A percentile compares a stretch with the other conserved stretches of the same genome.
Evolutionary conservation across 1,140 invertebrate species (phyloP).

Genomic region (Drosophila auraria): DNA sequence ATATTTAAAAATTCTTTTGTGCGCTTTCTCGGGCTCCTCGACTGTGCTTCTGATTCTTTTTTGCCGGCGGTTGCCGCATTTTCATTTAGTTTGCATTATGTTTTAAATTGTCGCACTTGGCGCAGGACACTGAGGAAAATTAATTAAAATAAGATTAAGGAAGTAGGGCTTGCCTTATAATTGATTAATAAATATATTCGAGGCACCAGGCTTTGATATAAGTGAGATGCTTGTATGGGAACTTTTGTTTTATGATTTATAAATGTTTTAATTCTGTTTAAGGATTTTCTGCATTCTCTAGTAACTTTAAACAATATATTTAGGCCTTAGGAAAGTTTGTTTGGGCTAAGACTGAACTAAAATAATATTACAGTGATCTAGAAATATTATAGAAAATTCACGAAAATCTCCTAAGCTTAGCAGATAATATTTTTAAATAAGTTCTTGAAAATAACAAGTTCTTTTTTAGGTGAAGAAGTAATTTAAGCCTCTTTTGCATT

Average conservation of each 20-base stretch:
- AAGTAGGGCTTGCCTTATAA: neutral
- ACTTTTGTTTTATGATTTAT: neutral
- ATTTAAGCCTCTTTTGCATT: no score
- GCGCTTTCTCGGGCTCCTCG: constrained; percentile 16
- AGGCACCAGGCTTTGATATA: neutral
- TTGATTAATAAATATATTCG: neutral
- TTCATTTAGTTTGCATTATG: constrained; percentile 84
- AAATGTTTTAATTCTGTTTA: neutral
- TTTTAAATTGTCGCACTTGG: constrained; percentile 76
- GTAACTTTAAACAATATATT: no score
- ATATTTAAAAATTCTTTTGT: constrained; percentile 84
- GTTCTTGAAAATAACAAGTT: no score
- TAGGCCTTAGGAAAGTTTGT: no score
- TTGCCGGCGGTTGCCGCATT: constrained; percentile 55
- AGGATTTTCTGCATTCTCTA: no score
- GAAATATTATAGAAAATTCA: no score
- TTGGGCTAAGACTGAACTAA: no score
- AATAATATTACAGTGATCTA: no score
- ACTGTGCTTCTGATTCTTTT: constrained; percentile 2
- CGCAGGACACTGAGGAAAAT: constrained; percentile 31
- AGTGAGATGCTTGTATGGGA: neutral
- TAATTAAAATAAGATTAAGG: no score
- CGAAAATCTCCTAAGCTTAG: no score
- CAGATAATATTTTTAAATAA: no score
- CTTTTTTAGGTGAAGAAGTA: no score